These are phyloP conservation scores for Dolichallabes microphthalmus DNA, from an alignment of 2,113 vertebrate genomes.

Conservation along the genomic window DNA sequence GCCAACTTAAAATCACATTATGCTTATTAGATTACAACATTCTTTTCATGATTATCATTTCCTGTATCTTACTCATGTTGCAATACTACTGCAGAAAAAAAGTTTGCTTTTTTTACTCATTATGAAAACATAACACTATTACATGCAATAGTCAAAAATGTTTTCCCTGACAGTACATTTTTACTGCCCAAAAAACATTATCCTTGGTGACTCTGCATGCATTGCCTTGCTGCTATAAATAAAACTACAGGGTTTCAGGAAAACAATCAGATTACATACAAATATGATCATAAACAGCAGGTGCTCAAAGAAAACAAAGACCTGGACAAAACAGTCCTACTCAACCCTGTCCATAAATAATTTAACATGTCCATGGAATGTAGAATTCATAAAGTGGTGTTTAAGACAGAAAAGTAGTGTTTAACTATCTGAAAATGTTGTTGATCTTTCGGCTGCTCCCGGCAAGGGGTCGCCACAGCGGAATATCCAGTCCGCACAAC, in stretches of 20 bases:
- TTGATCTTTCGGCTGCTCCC: no score
- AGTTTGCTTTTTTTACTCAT: background rate
- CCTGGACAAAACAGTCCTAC: background rate
- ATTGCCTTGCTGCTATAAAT: slow-evolving; percentile 10
- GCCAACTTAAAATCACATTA: background rate
- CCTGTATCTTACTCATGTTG: slow-evolving; percentile 15
- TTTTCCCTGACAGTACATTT: background rate
- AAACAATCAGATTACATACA: slow-evolving; percentile 15
- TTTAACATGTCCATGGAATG: slow-evolving; percentile 5
- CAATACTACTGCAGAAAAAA: background rate
- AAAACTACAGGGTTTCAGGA: slow-evolving; percentile 1
- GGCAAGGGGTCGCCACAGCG: no score
- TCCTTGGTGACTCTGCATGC: background rate
- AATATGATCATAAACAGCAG: slow-evolving; percentile 26
- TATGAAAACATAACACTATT: background rate
- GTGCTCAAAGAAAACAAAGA: slow-evolving; percentile 28
- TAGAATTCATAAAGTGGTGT: background rate
- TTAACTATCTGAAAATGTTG: no score
- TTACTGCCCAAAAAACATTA: background rate
- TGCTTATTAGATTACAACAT: background rate
- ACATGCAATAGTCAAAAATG: background rate
- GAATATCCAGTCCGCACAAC: no score
- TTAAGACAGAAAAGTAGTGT: background rate
- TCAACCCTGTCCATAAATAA: background rate
- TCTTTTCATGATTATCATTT: background rate